phyloP scores from a whole-genome alignment of 2,888 invertebrate genomes.

The Tricholauxania praeusta region DNA sequence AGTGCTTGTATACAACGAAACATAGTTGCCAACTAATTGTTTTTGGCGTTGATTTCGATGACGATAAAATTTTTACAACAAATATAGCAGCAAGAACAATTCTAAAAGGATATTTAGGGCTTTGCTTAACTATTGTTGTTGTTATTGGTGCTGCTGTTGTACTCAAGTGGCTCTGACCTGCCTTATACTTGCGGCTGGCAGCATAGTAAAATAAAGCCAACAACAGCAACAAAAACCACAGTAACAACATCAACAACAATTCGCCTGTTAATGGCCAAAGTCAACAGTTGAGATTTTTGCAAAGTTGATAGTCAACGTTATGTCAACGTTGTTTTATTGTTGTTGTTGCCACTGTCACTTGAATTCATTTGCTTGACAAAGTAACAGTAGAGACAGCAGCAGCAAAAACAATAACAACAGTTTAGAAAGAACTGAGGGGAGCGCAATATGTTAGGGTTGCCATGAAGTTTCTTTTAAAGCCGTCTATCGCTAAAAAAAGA shows the following conservation, averaged over 20 bases:
- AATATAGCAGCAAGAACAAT: neutral
- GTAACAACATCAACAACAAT: neutral
- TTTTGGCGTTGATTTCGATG: conserved; percentile 9
- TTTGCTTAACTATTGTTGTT: neutral
- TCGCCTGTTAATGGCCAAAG: conserved; percentile 6
- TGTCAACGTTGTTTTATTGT: conserved; percentile 28
- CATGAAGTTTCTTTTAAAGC: too few relatives aligned
- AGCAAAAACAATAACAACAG: too few relatives aligned
- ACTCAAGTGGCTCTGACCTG: conserved; percentile 26
- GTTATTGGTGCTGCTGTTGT: neutral
- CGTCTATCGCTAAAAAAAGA: too few relatives aligned
- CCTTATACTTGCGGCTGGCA: neutral
- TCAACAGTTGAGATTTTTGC: conserved; percentile 28
- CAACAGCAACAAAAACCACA: neutral
- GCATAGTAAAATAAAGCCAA: neutral
- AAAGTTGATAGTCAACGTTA: conserved; percentile 12
- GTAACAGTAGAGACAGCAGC: too few relatives aligned
- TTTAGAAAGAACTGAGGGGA: too few relatives aligned
- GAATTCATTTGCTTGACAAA: neutral
- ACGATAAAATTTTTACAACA: neutral
- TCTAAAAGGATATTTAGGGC: neutral
- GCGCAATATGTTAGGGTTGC: too few relatives aligned
- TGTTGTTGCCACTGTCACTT: conserved; percentile 14
- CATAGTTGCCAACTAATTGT: conserved; percentile 16
- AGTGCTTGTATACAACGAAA: neutral